Evolutionary conservation across 2,888 invertebrate genomes (phyloP).

Genomic region (Nysson spinosus): DNA sequence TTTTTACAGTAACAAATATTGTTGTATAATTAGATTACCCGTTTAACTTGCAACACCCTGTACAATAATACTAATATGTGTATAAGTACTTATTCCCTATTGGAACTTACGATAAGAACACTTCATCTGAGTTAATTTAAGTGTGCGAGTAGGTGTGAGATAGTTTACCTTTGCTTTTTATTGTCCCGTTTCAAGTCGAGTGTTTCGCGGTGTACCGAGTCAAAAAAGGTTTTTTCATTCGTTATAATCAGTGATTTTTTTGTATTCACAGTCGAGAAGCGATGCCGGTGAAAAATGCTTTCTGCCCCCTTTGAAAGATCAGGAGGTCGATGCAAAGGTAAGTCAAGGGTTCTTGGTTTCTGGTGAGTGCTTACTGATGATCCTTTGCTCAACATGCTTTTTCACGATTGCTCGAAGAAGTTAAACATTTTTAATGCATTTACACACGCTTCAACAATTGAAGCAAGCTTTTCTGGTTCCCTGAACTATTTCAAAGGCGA

Average conservation of each 20-base stretch:
- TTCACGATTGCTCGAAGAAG: constrained; percentile 16
- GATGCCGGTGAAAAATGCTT: constrained; percentile 56
- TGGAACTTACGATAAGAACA: too few relatives aligned
- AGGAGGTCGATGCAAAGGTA: constrained; percentile 61
- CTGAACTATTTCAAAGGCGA: background rate
- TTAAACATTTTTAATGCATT: constrained; percentile 3
- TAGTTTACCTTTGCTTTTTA: too few relatives aligned
- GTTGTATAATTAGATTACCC: too few relatives aligned
- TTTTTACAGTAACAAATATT: too few relatives aligned
- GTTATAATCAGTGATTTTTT: constrained; percentile 49
- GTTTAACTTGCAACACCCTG: too few relatives aligned
- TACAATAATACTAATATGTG: too few relatives aligned
- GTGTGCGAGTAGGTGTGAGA: too few relatives aligned
- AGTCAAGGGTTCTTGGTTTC: constrained; percentile 48
- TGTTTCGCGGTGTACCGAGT: too few relatives aligned
- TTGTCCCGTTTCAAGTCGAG: too few relatives aligned
- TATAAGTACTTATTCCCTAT: too few relatives aligned
- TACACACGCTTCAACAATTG: constrained; percentile 5
- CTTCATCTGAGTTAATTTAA: too few relatives aligned
- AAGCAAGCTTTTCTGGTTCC: background rate
- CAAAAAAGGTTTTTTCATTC: constrained; percentile 28
- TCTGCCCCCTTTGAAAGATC: constrained; percentile 62
- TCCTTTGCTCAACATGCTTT: constrained; percentile 12
- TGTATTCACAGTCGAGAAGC: constrained; percentile 60
- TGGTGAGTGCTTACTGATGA: constrained; percentile 22